Evolutionary conservation across 2,888 invertebrate genomes (phyloP), one percentile per base, ranked within the genome.

Genomic region (Ganaspis brasiliensis): DNA sequence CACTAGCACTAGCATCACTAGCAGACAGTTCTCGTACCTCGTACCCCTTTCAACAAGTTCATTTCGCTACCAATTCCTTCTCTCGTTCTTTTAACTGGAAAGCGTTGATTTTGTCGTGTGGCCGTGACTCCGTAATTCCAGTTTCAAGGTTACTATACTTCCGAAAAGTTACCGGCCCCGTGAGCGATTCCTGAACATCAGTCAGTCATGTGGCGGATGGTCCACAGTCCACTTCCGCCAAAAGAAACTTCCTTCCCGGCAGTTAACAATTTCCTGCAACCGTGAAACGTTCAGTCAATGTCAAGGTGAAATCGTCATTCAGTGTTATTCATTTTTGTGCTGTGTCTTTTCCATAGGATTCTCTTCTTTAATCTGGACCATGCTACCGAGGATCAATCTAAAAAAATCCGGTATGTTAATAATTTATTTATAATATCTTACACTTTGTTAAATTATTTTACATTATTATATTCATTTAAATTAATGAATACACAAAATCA

Each of bases 1-100:
- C 76, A 78, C 71, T 75, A 67, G 72, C 77, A 72, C 72, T 59
- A 75, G 75, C 74, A 79, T 72, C 80, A 78, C 82, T 67, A 79
- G 79, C 80, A 76, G 73, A 70, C 77, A 75, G 76, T 67, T 80
- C 45, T n/a, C 45, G 21, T 45, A 9, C 40, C 67, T 21, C 24
- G 52, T 52, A 52, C 40, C 37, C 40, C 21, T 40, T n/a, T 45
- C 45, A 67, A 45, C 67, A 67, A 40, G 40, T 45, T 67, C 67
- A 67, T 40, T 67, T 24, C 45, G 24, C 45, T 45, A n/a, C 24
- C 45, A 37, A 40, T 67, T 45, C 67, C 37, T 45, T 24, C 9
- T 31, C 57, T n/a, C 9, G 31, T n/a, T n/a, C 56, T 56, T 14
- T 24, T 59, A 14, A 24, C 21, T 67, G 14, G 24, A 40, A 14